phyloP scores from a whole-genome alignment of 2,113 vertebrate genomes.

The Sylvia atricapilla region DNA sequence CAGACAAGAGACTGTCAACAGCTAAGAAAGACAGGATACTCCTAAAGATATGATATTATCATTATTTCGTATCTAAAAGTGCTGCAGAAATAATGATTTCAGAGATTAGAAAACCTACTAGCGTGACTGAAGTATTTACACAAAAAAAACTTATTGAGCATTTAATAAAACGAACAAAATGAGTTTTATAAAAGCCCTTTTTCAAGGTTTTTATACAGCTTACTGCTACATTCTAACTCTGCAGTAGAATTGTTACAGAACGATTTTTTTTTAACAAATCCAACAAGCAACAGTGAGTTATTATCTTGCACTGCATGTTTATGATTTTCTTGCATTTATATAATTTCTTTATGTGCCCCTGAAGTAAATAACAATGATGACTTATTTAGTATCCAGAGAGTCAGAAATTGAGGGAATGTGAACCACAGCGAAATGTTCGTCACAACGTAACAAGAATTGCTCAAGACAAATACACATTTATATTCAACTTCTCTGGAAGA shows the following conservation, averaged over 20 bases:
- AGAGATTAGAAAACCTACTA: neutral
- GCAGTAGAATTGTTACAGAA: neutral
- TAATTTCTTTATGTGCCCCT: neutral
- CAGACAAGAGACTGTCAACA: neutral
- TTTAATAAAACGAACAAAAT: neutral
- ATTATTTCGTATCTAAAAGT: neutral
- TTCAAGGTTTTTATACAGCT: neutral
- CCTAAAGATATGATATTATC: neutral
- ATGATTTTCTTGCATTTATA: neutral
- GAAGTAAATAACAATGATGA: conserved; percentile 1
- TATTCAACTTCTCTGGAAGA: neutral
- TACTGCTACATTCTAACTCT: neutral
- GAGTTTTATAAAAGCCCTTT: neutral
- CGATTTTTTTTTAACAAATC: neutral
- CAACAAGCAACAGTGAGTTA: neutral
- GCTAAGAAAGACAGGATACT: neutral
- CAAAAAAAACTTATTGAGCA: neutral
- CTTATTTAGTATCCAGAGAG: neutral
- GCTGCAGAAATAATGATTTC: neutral
- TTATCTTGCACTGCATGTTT: neutral
- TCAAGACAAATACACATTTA: neutral
- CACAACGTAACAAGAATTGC: neutral
- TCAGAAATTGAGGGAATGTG: neutral
- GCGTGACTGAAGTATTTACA: neutral
- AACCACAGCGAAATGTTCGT: neutral